Base-by-base conservation (phyloP, 1,140 invertebrate species). In the Drosophila bocki region DNA sequence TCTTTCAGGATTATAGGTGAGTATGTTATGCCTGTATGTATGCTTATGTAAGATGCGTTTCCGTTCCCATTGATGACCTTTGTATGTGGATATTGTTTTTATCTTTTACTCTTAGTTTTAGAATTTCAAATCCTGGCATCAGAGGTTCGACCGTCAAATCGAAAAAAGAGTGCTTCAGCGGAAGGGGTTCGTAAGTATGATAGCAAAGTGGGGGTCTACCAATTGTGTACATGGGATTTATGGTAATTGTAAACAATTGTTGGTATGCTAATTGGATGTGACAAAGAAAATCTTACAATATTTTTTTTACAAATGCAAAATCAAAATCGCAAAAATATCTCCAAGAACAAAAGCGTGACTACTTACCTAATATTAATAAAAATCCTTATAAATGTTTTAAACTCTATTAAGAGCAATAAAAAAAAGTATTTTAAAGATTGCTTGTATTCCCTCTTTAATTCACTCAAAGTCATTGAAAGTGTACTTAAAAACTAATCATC, bases 41-140 rank as follows among this genome's bases (percentile, higher is more conserved):
- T 50, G 12, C 65, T 69, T 69, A 69, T 67, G 62, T 53, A 69
- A 69, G 61, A 67, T 53, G 19, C 47, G n/a, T 67, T 53, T 67
- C 62, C 60, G 35, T 50, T 63, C 11, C n/a, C 17, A 35, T 29
- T 32, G 57, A 63, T 33, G 8, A 32, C 42, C 45, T 35, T 12
- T 64, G 5, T 33, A 64, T 26, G 15, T n/a, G 26, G 33, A 4
- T 6, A n/a, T 32, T n/a, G 13, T 39, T 33, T 29, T 19, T 19
- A 1, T 32, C n/a, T 22, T 48, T 12, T 32, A 29, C 15, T 45
- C n/a, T 33, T 61, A 19, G 13, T 32, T 33, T 22, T 29, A 12
- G 7, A 32, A n/a, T 50, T 9, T 13, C 22, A 19, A 50, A 6
- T 50, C n/a, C 26, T 9, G 9, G 12, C 7, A 1, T 51, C 3